These are phyloP conservation scores for Labroides dimidiatus DNA, from an alignment of 2,797 vertebrate genomes.

Conservation along the genomic window DNA sequence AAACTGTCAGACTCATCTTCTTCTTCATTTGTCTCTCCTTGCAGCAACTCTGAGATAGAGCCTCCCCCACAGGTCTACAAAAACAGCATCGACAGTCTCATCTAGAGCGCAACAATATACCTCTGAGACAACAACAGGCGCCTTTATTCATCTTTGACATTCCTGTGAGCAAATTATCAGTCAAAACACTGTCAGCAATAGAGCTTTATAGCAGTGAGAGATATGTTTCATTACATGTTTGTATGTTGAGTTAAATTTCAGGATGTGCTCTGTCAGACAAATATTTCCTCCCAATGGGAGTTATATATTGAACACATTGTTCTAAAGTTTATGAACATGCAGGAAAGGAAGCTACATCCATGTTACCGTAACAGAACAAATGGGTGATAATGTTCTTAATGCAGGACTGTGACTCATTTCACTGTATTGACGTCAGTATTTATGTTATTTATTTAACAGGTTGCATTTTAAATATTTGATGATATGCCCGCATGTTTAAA, in stretches of 20 bases:
- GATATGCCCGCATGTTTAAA: constrained; percentile 25
- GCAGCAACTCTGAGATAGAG: constrained; percentile 75
- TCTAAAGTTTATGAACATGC: constrained; percentile 42
- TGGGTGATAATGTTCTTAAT: not conserved
- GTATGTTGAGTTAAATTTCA: not conserved
- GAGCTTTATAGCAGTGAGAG: not conserved
- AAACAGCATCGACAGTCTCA: constrained; percentile 78
- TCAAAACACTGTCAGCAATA: not conserved
- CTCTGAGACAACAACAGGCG: not conserved
- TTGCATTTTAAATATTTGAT: constrained; percentile 20
- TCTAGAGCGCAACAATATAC: constrained; percentile 57
- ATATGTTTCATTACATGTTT: not conserved
- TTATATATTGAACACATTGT: constrained; percentile 77
- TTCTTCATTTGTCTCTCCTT: constrained; percentile 33
- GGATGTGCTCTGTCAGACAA: constrained; percentile 1
- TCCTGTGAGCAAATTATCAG: not conserved
- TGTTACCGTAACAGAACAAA: constrained; percentile 12
- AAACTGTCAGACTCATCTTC: constrained; percentile 19
- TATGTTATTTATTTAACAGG: constrained; percentile 59
- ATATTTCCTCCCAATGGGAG: constrained; percentile 73
- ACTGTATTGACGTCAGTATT: constrained; percentile 37
- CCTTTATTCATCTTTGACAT: not conserved
- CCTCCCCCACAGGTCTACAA: constrained; percentile 73
- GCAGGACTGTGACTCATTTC: constrained; percentile 55
- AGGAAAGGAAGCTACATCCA: constrained; percentile 3